phyloP scores from a whole-genome alignment of 2,888 invertebrate genomes.

The Furcula furcula region DNA sequence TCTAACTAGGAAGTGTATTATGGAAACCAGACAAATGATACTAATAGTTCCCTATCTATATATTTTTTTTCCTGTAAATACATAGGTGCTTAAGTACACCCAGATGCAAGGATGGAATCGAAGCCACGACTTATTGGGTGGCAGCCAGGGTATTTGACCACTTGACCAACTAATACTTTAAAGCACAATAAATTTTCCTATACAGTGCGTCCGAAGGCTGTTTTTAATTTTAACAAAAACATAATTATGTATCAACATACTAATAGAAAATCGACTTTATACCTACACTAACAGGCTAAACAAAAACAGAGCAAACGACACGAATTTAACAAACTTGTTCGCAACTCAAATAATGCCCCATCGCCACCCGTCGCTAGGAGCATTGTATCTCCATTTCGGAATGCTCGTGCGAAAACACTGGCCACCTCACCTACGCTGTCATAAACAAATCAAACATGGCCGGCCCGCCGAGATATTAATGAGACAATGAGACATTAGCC shows the following conservation, averaged over 20 bases:
- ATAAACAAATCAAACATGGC: slow-evolving; percentile 82
- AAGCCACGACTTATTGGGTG: no score
- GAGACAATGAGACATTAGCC: slow-evolving; percentile 82
- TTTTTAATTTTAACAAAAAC: background rate
- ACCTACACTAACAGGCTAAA: background rate
- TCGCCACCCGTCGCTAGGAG: slow-evolving; percentile 10
- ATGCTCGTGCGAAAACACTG: slow-evolving; percentile 36
- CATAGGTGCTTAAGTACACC: no score
- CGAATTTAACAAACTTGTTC: slow-evolving; percentile 19
- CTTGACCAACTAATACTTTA: no score
- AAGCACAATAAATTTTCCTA: background rate
- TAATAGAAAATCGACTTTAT: background rate
- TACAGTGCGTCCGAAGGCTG: background rate
- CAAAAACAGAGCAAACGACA: slow-evolving; percentile 1
- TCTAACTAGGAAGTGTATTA: no score
- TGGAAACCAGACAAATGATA: no score
- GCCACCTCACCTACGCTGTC: slow-evolving; percentile 67
- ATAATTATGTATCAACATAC: background rate
- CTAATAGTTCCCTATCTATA: no score
- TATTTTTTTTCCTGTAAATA: no score
- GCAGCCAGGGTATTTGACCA: no score
- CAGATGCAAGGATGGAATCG: no score
- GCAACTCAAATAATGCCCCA: slow-evolving; percentile 22
- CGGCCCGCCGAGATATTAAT: slow-evolving; percentile 78
- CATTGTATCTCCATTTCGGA: slow-evolving; percentile 35